Conservation (phyloP, 1,140 invertebrate species). For the Drosophila yakuba region DNA sequence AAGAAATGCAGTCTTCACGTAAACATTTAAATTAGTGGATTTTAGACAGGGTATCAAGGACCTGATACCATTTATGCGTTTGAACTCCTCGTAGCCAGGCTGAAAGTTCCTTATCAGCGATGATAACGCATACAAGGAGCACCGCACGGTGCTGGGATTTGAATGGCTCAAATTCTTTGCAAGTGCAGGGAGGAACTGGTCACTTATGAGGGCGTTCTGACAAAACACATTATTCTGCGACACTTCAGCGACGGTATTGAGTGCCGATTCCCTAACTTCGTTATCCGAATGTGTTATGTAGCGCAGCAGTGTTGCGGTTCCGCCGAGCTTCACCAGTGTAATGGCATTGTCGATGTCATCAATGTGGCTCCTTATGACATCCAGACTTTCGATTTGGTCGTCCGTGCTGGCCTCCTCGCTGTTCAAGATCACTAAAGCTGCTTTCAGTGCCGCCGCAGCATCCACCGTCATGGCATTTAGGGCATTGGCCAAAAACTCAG, state of each 20-base stretch:
- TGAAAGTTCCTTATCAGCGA: conserved; percentile 60
- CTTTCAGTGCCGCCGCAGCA: conserved; percentile 25
- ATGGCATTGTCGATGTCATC: conserved; percentile 65
- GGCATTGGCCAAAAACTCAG: conserved; percentile 47
- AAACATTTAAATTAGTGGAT: conserved; percentile 38
- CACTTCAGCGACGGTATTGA: conserved; percentile 63
- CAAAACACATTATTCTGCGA: conserved; percentile 64
- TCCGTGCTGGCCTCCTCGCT: conserved; percentile 25
- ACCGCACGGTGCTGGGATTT: conserved; percentile 42
- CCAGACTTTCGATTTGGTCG: conserved; percentile 48
- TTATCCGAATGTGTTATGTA: conserved; percentile 27
- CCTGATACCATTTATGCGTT: conserved; percentile 43
- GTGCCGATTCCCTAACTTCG: conserved; percentile 33
- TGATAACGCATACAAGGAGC: conserved; percentile 64
- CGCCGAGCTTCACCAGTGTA: conserved; percentile 58
- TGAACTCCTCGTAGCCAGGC: conserved; percentile 52
- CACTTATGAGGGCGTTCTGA: conserved; percentile 51
- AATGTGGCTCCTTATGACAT: conserved; percentile 61
- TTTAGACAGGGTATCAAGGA: conserved; percentile 40
- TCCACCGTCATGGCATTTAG: conserved; percentile 51
- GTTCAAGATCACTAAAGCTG: conserved; percentile 39
- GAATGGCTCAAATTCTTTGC: conserved; percentile 43
- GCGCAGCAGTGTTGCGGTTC: conserved; percentile 25
- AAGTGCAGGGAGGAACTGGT: conserved; percentile 44
- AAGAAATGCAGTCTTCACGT: conserved; percentile 63